Evolutionary conservation across 2,888 invertebrate genomes (phyloP), one percentile per base, ranked within the genome.

Genomic region (Neocrepidodera transversa): DNA sequence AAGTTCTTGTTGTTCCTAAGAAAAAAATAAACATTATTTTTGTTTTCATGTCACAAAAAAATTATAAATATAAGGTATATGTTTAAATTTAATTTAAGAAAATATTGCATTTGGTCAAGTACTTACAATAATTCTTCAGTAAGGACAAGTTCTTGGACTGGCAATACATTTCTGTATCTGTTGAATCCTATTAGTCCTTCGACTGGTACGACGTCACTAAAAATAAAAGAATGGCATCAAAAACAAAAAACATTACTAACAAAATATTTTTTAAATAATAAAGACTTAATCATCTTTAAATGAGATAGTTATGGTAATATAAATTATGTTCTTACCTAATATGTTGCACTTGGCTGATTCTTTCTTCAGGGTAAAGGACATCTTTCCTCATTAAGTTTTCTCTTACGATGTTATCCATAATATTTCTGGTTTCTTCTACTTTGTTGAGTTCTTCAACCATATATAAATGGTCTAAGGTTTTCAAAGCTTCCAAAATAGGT

Each of bases 171-270:
- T 20, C n/a, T 18, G 23, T 42, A 20, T 42, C 20, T 18, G 42
- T 42, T 42, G 2, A 42, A 16, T 14, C 42, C 42, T 7, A 16
- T 4, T 17, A 40, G 16, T 16, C 17, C n/a, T 36, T 36, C 14
- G 7, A 36, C 36, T n/a, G 40, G 40, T 18, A 42, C 42, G 23
- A 42, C 42, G 18, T 7, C 42, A 42, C 42, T 42, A n/a, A 20
- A 42, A 42, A 11, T n/a, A 17, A 42, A 42, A 20, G 2, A 5
- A 2, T 6, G n/a, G 13, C 35, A 35, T 6, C 13, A 28, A 8
- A 8, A 28, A 28, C 6, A 28, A 28, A 28, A 23, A 7, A 5
- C 23, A 5, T 3, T 23, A 23, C 3, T 23, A 23, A 23, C 7
- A 5, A 23, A 23, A 23, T 23, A 23, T 23, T 23, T 4, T 4